Evolutionary conservation across 2,888 invertebrate genomes (phyloP), one percentile per base, ranked within the genome.

Genomic region (Elmis aenea): DNA sequence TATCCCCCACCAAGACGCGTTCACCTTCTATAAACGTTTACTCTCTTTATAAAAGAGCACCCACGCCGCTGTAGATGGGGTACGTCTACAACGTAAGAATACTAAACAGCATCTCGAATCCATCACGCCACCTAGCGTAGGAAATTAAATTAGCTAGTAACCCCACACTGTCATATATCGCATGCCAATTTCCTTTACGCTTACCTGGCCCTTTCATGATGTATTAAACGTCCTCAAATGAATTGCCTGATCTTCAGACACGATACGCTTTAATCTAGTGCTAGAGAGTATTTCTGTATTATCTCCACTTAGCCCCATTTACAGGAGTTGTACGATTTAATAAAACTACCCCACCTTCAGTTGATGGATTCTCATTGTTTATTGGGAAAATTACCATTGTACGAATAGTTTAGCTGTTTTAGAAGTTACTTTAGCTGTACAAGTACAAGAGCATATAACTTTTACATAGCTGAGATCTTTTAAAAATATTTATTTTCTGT

Each of bases 91-190:
- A 30, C 28, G 24, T 41, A 35, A 37, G 41, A 41, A 41, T 41
- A 41, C 53, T 56, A 58, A 59, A 42, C 45, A 55, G 48, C 42
- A 45, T 47, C 49, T 52, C 53, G 55, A 57, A 57, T 59, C 51
- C 54, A 58, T 58, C 59, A 57, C 54, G 55, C 47, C 52, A 55
- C 51, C 55, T 48, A 51, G 41, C 46, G 46, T 33, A 50, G 50
- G 45, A 59, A 60, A 60, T 60, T 59, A 57, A 59, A 58, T 60
- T 60, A 59, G 52, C 52, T 51, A 52, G 52, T 49, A 54, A 57
- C 52, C 57, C 55, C 48, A 42, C 49, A 51, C 54, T 54, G 54
- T 54, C 57, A 59, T 60, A 55, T 58, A 60, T 59, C 55, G 57
- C 57, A 57, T 59, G 57, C 57, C 59, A 60, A 60, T 60, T 60